These are phyloP conservation scores for Telmatochromis sp. DNA, from an alignment of 2,113 vertebrate genomes.

Conservation along the genomic window DNA sequence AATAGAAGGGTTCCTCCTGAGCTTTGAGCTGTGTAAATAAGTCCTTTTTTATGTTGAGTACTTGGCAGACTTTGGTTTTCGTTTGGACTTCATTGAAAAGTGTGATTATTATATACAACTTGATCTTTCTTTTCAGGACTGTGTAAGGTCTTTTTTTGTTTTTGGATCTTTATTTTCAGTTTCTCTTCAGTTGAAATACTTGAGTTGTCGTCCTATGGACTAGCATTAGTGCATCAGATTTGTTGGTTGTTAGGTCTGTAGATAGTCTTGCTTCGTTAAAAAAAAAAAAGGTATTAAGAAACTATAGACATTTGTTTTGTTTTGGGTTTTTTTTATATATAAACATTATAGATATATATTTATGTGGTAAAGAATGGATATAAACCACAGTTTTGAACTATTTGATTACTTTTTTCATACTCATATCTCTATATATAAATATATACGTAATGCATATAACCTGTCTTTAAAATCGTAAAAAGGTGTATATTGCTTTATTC, in stretches of 20 bases:
- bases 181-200: slow-evolving; percentile 79
- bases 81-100: slow-evolving; percentile 79
- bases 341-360: slow-evolving; percentile 82
- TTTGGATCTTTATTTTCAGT: slow-evolving; percentile 26
- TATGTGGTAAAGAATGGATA: slow-evolving; percentile 92
- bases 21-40: slow-evolving; percentile 96
- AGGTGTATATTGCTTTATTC: slow-evolving; percentile 93
- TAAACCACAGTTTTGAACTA: slow-evolving; percentile 89
- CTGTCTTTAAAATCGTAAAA: slow-evolving; percentile 85
- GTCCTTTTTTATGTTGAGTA: slow-evolving; percentile 76
- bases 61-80: slow-evolving; percentile 55
- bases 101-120: slow-evolving; percentile 43
- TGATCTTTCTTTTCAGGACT: slow-evolving; percentile 63
- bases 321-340: slow-evolving; percentile 69
- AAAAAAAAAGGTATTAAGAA: slow-evolving; percentile 69
- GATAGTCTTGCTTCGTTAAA: slow-evolving; percentile 87
- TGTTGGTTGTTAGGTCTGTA: slow-evolving; percentile 94
- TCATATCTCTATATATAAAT: slow-evolving; percentile 78
- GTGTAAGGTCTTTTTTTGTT: slow-evolving; percentile 71
- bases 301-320: slow-evolving; percentile 81
- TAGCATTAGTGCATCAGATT: slow-evolving; percentile 89
- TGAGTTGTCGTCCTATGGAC: slow-evolving; percentile 84
- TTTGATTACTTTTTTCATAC: slow-evolving; percentile 81
- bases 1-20: slow-evolving; percentile 82
- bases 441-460: slow-evolving; percentile 90